Evolutionary conservation across 1,140 invertebrate species (phyloP).

Genomic region (Lepidostoma basale): DNA sequence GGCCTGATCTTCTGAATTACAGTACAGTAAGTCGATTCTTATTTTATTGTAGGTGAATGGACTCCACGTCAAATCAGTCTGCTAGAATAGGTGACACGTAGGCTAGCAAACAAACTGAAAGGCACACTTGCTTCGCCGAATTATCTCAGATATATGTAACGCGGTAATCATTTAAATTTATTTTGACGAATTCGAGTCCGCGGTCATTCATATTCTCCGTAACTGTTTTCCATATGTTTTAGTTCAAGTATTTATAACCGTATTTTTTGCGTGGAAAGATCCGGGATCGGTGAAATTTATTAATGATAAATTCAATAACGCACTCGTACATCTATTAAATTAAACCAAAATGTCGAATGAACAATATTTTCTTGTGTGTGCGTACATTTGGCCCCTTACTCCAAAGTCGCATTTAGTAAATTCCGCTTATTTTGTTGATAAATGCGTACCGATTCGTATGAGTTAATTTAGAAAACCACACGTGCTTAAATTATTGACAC

Average conservation of each 20-base stretch:
- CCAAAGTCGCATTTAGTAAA: no score
- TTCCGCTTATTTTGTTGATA: no score
- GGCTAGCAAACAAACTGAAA: slow-evolving; percentile 29
- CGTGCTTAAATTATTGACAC: no score
- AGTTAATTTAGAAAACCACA: no score
- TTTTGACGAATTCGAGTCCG: neutral
- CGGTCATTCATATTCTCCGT: neutral
- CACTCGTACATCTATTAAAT: no score
- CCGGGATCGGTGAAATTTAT: neutral
- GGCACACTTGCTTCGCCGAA: slow-evolving; percentile 2
- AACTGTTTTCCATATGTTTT: slow-evolving; percentile 35
- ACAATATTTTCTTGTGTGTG: no score
- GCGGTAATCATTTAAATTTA: neutral
- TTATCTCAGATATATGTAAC: slow-evolving; percentile 6
- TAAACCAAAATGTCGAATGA: no score
- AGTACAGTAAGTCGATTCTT: slow-evolving; percentile 37
- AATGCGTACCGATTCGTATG: no score
- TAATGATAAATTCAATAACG: no score
- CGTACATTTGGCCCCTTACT: no score
- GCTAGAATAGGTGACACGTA: slow-evolving; percentile 38
- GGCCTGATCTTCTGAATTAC: slow-evolving; percentile 39
- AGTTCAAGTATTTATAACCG: slow-evolving; percentile 12
- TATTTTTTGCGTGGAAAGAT: slow-evolving; percentile 9
- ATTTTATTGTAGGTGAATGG: slow-evolving; percentile 35
- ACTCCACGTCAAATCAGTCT: slow-evolving; percentile 40